Evolutionary conservation across 2,113 vertebrate genomes (phyloP).

Genomic region (Corythornis cristatus): DNA sequence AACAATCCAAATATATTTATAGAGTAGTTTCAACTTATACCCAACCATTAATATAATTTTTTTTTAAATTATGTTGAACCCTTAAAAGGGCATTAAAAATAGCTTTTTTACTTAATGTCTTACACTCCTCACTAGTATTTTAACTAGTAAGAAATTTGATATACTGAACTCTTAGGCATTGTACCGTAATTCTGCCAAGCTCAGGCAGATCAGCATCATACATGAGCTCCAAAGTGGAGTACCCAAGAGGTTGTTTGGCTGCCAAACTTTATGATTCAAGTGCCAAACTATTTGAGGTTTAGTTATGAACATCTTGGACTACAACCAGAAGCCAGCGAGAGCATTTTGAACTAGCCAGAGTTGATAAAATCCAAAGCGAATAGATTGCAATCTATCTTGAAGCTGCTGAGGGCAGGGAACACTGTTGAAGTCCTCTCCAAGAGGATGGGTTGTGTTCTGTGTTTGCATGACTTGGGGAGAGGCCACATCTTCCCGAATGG

Average conservation of each 20-base stretch:
- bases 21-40: background rate
- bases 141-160: background rate
- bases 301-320: conserved; percentile 14
- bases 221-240: background rate
- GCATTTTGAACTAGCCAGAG: background rate
- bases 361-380: background rate
- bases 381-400: background rate
- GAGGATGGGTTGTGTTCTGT: background rate
- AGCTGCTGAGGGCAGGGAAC: background rate
- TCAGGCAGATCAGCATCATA: background rate
- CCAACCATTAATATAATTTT: background rate
- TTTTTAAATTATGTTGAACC: background rate
- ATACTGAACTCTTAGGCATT: background rate
- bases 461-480: background rate
- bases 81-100: background rate
- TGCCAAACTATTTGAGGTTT: conserved; percentile 43
- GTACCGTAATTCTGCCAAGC: background rate
- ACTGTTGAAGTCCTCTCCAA: background rate
- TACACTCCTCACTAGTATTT: background rate
- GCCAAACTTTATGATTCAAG: conserved; percentile 17
- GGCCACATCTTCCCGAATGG: background rate
- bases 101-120: background rate
- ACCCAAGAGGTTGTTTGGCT: background rate
- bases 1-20: background rate
- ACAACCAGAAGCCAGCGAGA: background rate